These are phyloP conservation scores for Cheilosia vernalis DNA, from an alignment of 2,888 invertebrate genomes.

Conservation along the genomic window DNA sequence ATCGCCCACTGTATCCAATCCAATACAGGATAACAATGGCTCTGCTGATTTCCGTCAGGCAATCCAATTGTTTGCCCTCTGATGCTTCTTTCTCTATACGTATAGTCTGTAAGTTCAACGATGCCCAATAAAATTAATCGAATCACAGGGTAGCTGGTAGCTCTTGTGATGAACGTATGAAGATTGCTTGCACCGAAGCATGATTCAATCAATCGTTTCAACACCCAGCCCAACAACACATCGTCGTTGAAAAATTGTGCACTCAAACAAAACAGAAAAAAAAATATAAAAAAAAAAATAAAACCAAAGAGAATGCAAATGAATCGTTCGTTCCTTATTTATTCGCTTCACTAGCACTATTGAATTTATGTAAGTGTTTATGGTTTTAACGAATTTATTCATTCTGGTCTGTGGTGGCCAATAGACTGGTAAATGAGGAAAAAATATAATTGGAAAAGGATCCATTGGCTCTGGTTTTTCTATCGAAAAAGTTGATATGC, in stretches of 20 bases:
- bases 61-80: slow-evolving; percentile 41
- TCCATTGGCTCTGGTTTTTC: slow-evolving; percentile 2
- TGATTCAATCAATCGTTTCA: slow-evolving; percentile 73
- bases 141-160: slow-evolving; percentile 66
- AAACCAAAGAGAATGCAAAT: slow-evolving; percentile 49
- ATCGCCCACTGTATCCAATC: slow-evolving; percentile 59
- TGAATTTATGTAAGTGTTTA: slow-evolving; percentile 26
- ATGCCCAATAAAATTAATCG: slow-evolving; percentile 71
- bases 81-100: neutral
- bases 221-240: slow-evolving; percentile 60
- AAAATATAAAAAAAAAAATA: neutral
- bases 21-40: slow-evolving; percentile 61
- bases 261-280: slow-evolving; percentile 46
- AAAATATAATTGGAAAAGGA: slow-evolving; percentile 51
- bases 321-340: slow-evolving; percentile 37
- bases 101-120: slow-evolving; percentile 35
- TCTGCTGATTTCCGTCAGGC: slow-evolving; percentile 62
- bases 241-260: slow-evolving; percentile 55
- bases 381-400: slow-evolving; percentile 42
- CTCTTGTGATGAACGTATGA: slow-evolving; percentile 60
- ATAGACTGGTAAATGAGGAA: slow-evolving; percentile 47
- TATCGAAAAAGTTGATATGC: no score
- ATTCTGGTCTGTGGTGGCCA: slow-evolving; percentile 12
- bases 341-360: slow-evolving; percentile 32
- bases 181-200: slow-evolving; percentile 60